A percentile compares a stretch with the other conserved stretches of the same genome.
Conservation (phyloP, 2,113 vertebrate genomes). For the Phocoena phocoena region DNA sequence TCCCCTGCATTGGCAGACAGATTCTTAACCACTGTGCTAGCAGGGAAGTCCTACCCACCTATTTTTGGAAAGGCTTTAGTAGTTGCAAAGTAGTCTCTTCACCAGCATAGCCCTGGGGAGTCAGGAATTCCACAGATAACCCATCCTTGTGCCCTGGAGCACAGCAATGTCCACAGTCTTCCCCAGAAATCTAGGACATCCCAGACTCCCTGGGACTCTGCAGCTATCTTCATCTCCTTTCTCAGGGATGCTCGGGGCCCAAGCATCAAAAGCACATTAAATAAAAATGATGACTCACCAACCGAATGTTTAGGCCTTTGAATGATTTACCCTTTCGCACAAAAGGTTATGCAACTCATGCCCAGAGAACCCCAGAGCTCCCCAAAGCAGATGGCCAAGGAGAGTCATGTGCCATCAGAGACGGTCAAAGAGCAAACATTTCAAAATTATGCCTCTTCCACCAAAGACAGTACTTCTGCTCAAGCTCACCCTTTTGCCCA, state of each 20-base stretch:
- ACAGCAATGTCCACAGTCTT: neutral
- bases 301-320: neutral
- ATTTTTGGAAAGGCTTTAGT: neutral
- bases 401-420: neutral
- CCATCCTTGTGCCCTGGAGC: neutral
- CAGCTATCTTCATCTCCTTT: neutral
- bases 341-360: neutral
- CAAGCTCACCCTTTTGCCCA: neutral
- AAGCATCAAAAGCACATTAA: neutral
- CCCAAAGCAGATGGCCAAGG: neutral
- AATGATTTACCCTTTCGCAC: neutral
- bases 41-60: neutral
- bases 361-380: neutral
- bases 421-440: neutral
- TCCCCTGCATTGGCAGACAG: too few relatives aligned
- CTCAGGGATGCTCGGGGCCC: neutral
- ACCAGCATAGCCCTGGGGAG: neutral
- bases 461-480: neutral
- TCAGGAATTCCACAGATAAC: neutral
- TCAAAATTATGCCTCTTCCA: neutral
- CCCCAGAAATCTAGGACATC: neutral
- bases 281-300: neutral
- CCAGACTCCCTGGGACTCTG: neutral
- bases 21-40: too few relatives aligned
- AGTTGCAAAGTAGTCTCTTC: neutral